These are phyloP conservation scores for Coecobrya sp. DNA, from an alignment of 2,888 invertebrate genomes.

Conservation along the genomic window DNA sequence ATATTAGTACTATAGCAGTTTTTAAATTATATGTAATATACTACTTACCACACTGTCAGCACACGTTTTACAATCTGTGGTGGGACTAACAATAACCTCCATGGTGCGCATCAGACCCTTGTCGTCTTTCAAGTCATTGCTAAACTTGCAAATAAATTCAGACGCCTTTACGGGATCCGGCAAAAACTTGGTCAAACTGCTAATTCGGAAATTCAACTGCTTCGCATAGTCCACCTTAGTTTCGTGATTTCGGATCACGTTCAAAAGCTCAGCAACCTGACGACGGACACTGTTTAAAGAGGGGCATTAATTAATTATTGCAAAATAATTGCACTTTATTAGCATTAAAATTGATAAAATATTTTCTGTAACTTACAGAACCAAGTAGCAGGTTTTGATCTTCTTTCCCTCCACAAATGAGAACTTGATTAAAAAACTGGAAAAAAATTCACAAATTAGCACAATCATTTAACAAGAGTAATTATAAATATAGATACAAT, in stretches of 20 bases:
- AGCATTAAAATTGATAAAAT: not conserved
- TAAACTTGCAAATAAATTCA: constrained; percentile 95
- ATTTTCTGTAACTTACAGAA: not conserved
- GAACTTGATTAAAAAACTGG: constrained; percentile 98
- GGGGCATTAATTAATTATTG: too few species aligned
- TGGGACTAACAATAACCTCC: constrained; percentile 95
- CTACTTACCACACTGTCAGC: constrained; percentile 91
- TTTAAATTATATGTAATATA: not conserved
- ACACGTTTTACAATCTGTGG: constrained; percentile 97
- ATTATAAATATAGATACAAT: too few species aligned
- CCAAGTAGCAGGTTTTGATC: not conserved
- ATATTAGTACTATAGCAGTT: too few species aligned
- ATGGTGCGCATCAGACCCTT: constrained; percentile 91
- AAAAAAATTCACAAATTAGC: not conserved
- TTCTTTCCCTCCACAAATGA: constrained; percentile 91
- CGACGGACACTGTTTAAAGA: constrained; percentile 93
- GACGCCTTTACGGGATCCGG: constrained; percentile 97
- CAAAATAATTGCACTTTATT: not conserved
- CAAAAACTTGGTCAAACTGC: constrained; percentile 92
- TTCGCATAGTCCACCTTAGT: constrained; percentile 90
- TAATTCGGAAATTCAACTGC: constrained; percentile 89
- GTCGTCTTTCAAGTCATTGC: constrained; percentile 93
- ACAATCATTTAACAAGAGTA: too few species aligned
- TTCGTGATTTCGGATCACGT: constrained; percentile 83
- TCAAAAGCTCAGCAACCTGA: constrained; percentile 94